Evolutionary conservation across 2,113 vertebrate genomes (phyloP).

Genomic region (Brachirus orientalis): DNA sequence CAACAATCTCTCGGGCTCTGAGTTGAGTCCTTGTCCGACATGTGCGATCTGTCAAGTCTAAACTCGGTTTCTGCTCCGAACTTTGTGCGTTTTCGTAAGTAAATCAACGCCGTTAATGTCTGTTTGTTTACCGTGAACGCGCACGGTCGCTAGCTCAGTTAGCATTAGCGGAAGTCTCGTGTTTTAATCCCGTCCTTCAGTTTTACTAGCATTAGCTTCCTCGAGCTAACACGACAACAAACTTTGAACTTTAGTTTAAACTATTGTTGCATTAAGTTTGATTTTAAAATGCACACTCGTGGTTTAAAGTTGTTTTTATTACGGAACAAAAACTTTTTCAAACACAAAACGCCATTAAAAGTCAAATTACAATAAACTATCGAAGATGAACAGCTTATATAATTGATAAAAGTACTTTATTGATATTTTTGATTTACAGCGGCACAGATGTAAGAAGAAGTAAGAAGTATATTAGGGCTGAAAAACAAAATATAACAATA

Average conservation of each 20-base stretch:
- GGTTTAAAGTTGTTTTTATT: too few species aligned
- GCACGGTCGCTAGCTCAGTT: not conserved
- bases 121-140: not conserved
- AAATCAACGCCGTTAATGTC: not conserved
- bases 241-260: slow-evolving; percentile 16
- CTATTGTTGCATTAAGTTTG: not conserved
- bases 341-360: too few species aligned
- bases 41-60: slow-evolving; percentile 33
- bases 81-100: slow-evolving; percentile 22
- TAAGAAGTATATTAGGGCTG: too few species aligned
- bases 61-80: not conserved
- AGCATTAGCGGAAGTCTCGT: not conserved
- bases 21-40: slow-evolving; percentile 26
- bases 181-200: slow-evolving; percentile 6
- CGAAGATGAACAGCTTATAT: too few species aligned
- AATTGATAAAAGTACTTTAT: too few species aligned
- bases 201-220: slow-evolving; percentile 60
- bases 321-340: not conserved
- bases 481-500: too few species aligned
- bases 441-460: too few species aligned
- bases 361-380: too few species aligned
- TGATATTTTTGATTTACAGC: too few species aligned
- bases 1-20: slow-evolving; percentile 44
- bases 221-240: slow-evolving; percentile 55
- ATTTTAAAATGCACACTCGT: too few species aligned